Evolutionary conservation across 2,888 invertebrate species (phyloP), one percentile per base, ranked within the genome.

Genomic region (Scaeva pyrastri): DNA sequence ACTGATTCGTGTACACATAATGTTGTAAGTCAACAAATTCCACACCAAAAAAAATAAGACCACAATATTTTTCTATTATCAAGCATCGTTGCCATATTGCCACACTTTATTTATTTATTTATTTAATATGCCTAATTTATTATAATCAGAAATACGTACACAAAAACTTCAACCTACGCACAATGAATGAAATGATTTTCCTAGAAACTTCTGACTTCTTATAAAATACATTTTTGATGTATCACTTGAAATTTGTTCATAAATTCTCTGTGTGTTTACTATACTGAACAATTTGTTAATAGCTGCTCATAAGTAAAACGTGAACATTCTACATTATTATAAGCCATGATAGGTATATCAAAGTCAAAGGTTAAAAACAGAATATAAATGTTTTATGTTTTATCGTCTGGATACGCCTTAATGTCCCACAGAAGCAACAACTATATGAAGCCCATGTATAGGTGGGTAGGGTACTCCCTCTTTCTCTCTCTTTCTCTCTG

Each of bases 321-420:
- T 62, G 43, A 62, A 26, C 62, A 43, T 26, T 26, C 23, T 62
- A n/a, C n/a, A n/a, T n/a, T n/a, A n/a, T n/a, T n/a, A n/a, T n/a
- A 39, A 60, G 41, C 60, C 21, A n/a, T 4, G 14, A 41, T 39
- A 58, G 5, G 12, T 26, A 36, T 16, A 58, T 58, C 21, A 58
- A 41, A n/a, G 21, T 41, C 19, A 60, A 60, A 39, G 31, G 1
- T 4, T 39, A 31, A 39, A 12, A 39, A 11, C 5, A 21, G 60
- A 60, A 41, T 60, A 60, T 12, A 60, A 60, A 64, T 64, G 64
- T n/a, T 21, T 45, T 68, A 68, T 36, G 66, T 36, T 50, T 50
- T 50, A 50, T 68, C 36, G 50, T 52, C 68, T 41, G 16, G 23
- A 52, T 52, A 66, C 50, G 48, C 66, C 66, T 14, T 23, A 43